Conservation (phyloP, 1,140 invertebrate genomes). For the Diachasmimorpha longicaudata region DNA sequence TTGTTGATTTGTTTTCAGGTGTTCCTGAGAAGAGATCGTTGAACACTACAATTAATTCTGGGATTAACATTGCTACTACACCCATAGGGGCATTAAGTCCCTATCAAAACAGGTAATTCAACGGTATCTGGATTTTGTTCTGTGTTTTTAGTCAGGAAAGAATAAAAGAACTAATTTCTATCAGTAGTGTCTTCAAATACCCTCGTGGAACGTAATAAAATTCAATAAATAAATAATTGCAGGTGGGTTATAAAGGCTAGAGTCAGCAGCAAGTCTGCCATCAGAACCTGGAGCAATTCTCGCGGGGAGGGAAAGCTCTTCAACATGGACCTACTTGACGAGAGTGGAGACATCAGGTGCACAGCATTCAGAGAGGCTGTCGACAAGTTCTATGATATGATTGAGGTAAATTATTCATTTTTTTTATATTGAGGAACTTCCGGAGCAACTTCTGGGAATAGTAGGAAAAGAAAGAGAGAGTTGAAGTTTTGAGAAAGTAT, state of each 20-base stretch:
- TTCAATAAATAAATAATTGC: constrained; percentile 43
- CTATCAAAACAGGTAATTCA: constrained; percentile 89
- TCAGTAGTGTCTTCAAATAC: no score
- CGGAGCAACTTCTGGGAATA: no score
- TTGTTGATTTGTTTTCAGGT: not conserved
- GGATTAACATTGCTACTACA: constrained; percentile 47
- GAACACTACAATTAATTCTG: constrained; percentile 31
- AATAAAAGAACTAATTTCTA: not conserved
- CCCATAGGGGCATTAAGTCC: constrained; percentile 85
- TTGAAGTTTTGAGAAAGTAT: no score
- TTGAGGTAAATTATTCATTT: constrained; percentile 72
- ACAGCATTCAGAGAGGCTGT: constrained; percentile 91
- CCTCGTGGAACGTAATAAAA: no score
- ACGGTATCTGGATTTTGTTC: no score
- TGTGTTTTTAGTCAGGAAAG: not conserved
- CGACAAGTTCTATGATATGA: constrained; percentile 89
- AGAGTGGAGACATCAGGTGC: constrained; percentile 93
- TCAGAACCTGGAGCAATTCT: constrained; percentile 90
- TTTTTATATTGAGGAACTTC: no score
- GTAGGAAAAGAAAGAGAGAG: no score
- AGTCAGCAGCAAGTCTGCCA: constrained; percentile 81
- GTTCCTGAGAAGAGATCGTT: constrained; percentile 3
- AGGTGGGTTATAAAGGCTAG: constrained; percentile 92
- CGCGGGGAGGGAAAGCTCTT: constrained; percentile 94
- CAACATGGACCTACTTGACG: constrained; percentile 90